These are phyloP conservation scores for Motacilla tschutschensis DNA, from an alignment of 2,113 vertebrate species.

Conservation along the genomic window DNA sequence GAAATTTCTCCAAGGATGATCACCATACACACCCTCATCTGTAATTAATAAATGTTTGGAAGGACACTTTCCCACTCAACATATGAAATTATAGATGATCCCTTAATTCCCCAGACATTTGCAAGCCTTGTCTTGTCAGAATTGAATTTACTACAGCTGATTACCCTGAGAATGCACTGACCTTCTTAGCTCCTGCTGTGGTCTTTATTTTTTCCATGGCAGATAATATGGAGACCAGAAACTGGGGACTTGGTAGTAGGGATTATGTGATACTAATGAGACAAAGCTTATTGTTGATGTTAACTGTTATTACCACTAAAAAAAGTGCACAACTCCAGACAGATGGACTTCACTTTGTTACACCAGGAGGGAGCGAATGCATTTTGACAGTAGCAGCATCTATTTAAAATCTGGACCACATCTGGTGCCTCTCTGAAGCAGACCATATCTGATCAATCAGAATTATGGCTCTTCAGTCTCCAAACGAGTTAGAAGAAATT, in stretches of 20 bases:
- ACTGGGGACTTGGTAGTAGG: slow-evolving; percentile 49
- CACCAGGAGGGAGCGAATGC: slow-evolving; percentile 32
- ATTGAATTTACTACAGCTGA: slow-evolving; percentile 74
- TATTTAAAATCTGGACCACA: slow-evolving; percentile 61
- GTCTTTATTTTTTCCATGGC: slow-evolving; percentile 55
- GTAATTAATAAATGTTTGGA: slow-evolving; percentile 55
- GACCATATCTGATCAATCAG: slow-evolving; percentile 59
- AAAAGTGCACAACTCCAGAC: slow-evolving; percentile 43
- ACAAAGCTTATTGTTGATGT: slow-evolving; percentile 61
- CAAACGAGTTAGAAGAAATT: slow-evolving; percentile 47
- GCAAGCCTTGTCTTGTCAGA: slow-evolving; percentile 68
- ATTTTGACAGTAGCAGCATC: slow-evolving; percentile 54
- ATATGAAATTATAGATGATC: slow-evolving; percentile 67
- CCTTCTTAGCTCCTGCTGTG: slow-evolving; percentile 72
- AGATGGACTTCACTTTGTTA: slow-evolving; percentile 60
- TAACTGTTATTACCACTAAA: slow-evolving; percentile 61
- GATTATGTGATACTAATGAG: slow-evolving; percentile 70
- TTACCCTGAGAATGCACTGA: slow-evolving; percentile 76
- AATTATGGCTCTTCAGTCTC: slow-evolving; percentile 35
- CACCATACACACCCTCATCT: background rate
- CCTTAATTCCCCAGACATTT: slow-evolving; percentile 67
- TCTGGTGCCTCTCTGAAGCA: slow-evolving; percentile 52
- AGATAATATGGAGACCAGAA: slow-evolving; percentile 65
- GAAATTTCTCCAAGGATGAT: background rate
- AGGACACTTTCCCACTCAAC: slow-evolving; percentile 52